phyloP scores from a whole-genome alignment of 2,113 vertebrate genomes.

The Notothenia coriiceps region DNA sequence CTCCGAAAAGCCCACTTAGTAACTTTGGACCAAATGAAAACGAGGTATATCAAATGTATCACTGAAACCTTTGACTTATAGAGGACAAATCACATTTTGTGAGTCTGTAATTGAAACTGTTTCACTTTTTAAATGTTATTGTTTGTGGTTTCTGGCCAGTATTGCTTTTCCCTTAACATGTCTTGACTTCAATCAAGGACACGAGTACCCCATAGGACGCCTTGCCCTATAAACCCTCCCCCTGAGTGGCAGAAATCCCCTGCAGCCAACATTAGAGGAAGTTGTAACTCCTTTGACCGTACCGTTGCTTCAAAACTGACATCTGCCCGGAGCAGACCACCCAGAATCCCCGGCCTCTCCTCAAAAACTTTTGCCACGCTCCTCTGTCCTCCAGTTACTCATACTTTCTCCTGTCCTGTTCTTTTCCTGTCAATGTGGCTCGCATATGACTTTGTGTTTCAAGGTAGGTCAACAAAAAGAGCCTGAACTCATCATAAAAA shows the following conservation, averaged over 20 bases:
- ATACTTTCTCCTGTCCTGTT: conserved; percentile 57
- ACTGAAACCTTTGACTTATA: conserved; percentile 13
- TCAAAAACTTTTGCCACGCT: conserved; percentile 30
- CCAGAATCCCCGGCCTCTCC: conserved; percentile 51
- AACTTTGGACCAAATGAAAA: neutral
- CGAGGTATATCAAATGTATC: neutral
- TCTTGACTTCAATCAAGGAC: conserved; percentile 52
- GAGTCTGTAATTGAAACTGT: neutral
- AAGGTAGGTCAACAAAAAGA: conserved; percentile 16
- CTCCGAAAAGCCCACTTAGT: neutral
- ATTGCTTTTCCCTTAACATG: conserved; percentile 27
- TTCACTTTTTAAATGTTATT: conserved; percentile 33
- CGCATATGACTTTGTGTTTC: conserved; percentile 26
- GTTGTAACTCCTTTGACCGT: conserved; percentile 40
- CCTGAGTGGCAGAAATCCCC: conserved; percentile 58
- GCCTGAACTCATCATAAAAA: neutral
- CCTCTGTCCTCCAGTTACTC: conserved; percentile 64
- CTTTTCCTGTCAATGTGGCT: conserved; percentile 35
- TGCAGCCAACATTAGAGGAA: conserved; percentile 60
- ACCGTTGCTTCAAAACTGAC: conserved; percentile 52
- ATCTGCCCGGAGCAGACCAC: conserved; percentile 66
- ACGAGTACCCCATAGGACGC: conserved; percentile 31
- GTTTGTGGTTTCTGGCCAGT: conserved; percentile 62
- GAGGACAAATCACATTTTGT: conserved; percentile 1
- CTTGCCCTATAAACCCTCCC: conserved; percentile 46